Base-by-base conservation (phyloP, 2,113 vertebrate genomes). In the Periophthalmus modestus region DNA sequence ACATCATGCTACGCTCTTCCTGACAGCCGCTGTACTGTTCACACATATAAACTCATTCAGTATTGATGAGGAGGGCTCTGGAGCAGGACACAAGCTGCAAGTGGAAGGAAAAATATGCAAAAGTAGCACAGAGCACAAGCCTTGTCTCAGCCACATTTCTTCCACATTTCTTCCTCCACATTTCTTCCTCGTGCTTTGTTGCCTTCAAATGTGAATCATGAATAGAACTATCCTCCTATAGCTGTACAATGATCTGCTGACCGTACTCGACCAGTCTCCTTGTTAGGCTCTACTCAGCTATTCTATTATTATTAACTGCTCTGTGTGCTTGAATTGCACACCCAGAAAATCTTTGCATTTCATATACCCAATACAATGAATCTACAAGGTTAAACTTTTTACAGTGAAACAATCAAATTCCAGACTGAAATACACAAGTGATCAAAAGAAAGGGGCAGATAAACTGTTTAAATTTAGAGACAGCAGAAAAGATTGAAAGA, bases 41-140 rank as follows among this genome's bases (percentile, higher is more conserved):
- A 82, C 75, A 71, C 71, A 78, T 47, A 84, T 28, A 83, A 77
- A 46, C 69, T 89, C 85, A 91, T 88, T 75, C 76, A 87, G 66
- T 88, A 87, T 84, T 90, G 83, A 91, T 91, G 86, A 88, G 85
- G 43, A 47, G 23, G 73, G 66, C 62, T 82, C 52, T 23, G 23
- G 14, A 43, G 2, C 69, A 75, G 68, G 77, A 77, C 19, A 71
- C 47, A 66, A 74, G 47, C 69, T 46, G 11, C 48, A 77, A 68
- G 47, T 69, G 63, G 19, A 65, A 15, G 28, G 28, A 12, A 74
- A 77, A 74, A 79, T 84, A 82, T 82, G 84, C 78, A 85, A 75
- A 81, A 82, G 76, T 62, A 47, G 68, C 54, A 54, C 73, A 75
- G 4, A 1, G 54, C 39, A 43, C 39, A 62, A 62, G 23, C 59